Evolutionary conservation across 1,140 invertebrate species (phyloP).

Genomic region (Brachionus rotundiformis): DNA sequence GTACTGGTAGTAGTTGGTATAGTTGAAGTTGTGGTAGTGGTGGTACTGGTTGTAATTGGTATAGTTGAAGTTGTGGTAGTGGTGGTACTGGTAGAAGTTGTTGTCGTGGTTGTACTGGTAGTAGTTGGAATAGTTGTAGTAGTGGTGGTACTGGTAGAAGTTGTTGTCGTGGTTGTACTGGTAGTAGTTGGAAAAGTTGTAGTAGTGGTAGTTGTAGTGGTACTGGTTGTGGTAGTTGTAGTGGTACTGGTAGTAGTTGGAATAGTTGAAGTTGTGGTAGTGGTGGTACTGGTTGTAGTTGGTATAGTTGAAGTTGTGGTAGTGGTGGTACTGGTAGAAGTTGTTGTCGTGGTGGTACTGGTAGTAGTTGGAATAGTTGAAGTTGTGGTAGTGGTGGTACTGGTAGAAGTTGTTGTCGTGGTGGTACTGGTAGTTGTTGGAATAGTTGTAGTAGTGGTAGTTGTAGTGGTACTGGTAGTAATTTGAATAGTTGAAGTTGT

Average conservation of each 20-base stretch:
- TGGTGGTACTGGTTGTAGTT: neutral
- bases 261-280: neutral
- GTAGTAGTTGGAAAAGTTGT: neutral
- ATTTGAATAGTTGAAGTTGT: neutral
- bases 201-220: neutral
- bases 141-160: neutral
- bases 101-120: neutral
- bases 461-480: neutral
- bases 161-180: neutral
- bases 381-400: neutral
- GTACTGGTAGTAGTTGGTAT: neutral
- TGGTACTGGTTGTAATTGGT: neutral
- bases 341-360: neutral
- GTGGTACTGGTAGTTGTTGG: neutral
- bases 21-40: neutral
- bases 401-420: neutral
- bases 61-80: neutral
- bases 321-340: neutral
- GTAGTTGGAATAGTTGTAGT: neutral
- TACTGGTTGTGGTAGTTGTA: neutral
- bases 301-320: neutral
- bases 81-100: neutral
- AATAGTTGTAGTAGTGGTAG: neutral
- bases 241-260: neutral
- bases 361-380: neutral